Evolutionary conservation across 92 coral and sea anemone genomes (phyloP).

Genomic region (Epizoanthus rinbou): DNA sequence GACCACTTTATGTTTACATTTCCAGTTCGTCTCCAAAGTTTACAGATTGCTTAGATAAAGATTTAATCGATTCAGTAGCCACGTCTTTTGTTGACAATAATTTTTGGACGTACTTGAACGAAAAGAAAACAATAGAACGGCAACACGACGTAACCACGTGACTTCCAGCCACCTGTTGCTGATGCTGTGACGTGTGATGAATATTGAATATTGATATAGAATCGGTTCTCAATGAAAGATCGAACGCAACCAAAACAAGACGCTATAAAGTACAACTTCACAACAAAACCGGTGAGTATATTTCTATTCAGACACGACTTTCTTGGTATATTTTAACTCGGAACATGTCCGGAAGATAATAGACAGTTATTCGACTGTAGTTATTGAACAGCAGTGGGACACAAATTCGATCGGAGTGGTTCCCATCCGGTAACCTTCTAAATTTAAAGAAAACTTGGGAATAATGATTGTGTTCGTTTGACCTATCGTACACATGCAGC

Average conservation of each 20-base stretch:
- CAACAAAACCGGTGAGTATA: constrained; percentile 38
- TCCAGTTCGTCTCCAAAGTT: neutral
- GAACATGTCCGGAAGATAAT: neutral
- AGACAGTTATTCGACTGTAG: too few relatives aligned
- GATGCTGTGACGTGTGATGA: constrained; percentile 77
- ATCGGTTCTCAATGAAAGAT: constrained; percentile 33
- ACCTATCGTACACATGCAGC: too few relatives aligned
- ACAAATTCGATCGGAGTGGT: too few relatives aligned
- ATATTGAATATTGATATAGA: constrained; percentile 34
- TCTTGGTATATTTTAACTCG: neutral
- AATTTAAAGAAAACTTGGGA: too few relatives aligned
- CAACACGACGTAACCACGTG: constrained; percentile 38
- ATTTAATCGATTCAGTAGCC: constrained; percentile 2
- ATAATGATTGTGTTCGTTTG: too few relatives aligned
- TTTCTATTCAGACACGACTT: neutral
- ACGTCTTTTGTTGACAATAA: constrained; percentile 4
- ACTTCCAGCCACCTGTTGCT: constrained; percentile 79
- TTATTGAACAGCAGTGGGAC: too few relatives aligned
- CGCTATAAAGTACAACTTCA: constrained; percentile 18
- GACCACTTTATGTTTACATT: neutral
- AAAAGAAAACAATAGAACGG: constrained; percentile 26
- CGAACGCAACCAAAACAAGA: constrained; percentile 40
- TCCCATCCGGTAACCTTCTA: too few relatives aligned
- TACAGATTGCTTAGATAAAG: constrained; percentile 15
- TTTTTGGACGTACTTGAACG: neutral